Conservation (phyloP, 1,140 invertebrate genomes). For the Anoplolepis gracilipes region DNA sequence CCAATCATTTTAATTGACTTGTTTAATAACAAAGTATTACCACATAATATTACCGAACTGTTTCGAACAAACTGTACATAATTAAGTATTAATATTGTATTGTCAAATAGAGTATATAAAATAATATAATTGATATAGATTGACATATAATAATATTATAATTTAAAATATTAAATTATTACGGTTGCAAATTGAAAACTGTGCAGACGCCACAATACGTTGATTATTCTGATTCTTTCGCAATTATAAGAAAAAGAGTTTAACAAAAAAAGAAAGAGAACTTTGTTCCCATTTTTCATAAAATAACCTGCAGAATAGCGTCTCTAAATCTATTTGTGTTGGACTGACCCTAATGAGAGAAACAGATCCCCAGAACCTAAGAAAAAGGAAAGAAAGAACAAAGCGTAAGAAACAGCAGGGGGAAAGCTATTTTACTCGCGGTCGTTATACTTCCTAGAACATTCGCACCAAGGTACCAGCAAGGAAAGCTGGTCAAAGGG, state of each 20-base stretch:
- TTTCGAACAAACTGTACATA: background rate
- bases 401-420: slow-evolving; percentile 20
- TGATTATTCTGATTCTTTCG: background rate
- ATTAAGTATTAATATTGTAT: background rate
- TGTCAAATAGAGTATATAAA: slow-evolving; percentile 17
- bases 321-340: slow-evolving; percentile 52
- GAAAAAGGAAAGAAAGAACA: slow-evolving; percentile 65
- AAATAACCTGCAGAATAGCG: background rate
- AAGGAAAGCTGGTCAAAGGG: slow-evolving; percentile 75
- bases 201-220: background rate
- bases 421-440: slow-evolving; percentile 61
- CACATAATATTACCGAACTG: background rate
- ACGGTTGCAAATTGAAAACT: background rate
- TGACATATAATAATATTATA: background rate
- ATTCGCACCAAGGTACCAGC: slow-evolving; percentile 68
- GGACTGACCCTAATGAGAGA: slow-evolving; percentile 65
- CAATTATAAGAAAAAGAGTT: slow-evolving; percentile 49
- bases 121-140: background rate
- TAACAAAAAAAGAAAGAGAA: background rate
- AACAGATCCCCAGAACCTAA: slow-evolving; percentile 36
- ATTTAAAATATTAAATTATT: slow-evolving; percentile 14
- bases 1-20: background rate
- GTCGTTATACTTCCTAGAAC: slow-evolving; percentile 76
- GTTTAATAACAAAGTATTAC: background rate
- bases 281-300: background rate